A percentile compares a stretch with the other conserved stretches of the same genome.
Conservation (phyloP, 2,888 invertebrate species). For the Phymatocera aterrima region DNA sequence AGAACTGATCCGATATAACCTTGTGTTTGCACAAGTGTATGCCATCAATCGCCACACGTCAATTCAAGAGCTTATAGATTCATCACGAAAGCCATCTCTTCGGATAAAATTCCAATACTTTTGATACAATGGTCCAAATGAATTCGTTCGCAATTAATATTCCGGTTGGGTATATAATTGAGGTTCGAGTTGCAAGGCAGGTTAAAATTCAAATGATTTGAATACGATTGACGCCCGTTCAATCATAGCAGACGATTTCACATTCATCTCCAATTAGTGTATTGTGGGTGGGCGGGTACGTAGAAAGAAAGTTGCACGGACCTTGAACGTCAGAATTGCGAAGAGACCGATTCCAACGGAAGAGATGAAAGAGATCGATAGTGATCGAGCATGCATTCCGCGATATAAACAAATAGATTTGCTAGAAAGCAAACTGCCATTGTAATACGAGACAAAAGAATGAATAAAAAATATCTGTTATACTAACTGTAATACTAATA, state of each 20-base stretch:
- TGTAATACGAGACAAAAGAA: constrained; percentile 50
- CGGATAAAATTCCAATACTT: neutral
- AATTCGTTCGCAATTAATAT: neutral
- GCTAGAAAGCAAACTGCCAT: constrained; percentile 43
- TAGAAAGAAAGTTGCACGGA: constrained; percentile 19
- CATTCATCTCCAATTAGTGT: constrained; percentile 3
- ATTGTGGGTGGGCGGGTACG: constrained; percentile 24
- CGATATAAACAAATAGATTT: constrained; percentile 48
- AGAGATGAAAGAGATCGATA: constrained; percentile 42
- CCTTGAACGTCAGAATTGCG: constrained; percentile 50
- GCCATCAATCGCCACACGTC: neutral
- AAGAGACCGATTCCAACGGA: constrained; percentile 48
- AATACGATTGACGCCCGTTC: neutral
- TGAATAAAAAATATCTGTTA: constrained; percentile 57
- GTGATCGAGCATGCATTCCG: constrained; percentile 59
- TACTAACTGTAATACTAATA: constrained; percentile 54
- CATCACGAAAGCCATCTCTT: neutral
- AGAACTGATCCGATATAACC: neutral
- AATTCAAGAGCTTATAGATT: neutral
- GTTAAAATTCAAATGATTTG: neutral
- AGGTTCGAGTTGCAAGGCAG: neutral
- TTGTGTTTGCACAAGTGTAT: neutral
- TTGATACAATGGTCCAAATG: neutral
- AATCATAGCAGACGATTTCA: neutral
- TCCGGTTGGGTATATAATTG: neutral